phyloP scores from a whole-genome alignment of 2,113 vertebrate species.

The Plecturocebus donacophilus region DNA sequence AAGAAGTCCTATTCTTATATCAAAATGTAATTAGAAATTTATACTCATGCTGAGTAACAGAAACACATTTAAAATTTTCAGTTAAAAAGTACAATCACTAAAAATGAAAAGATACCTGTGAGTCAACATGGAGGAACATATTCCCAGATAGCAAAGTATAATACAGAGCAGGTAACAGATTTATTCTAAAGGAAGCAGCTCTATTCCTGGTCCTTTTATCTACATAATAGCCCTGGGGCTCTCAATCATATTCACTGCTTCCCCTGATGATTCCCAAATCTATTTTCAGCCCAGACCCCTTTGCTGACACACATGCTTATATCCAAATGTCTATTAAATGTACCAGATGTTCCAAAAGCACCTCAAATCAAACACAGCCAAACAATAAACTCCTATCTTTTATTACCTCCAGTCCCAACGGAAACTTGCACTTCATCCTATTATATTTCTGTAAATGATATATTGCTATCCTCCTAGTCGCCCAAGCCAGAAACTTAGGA shows the following conservation, averaged over 20 bases:
- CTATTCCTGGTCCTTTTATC: background rate
- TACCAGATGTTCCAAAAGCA: background rate
- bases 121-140: background rate
- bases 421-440: background rate
- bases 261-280: background rate
- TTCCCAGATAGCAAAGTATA: background rate
- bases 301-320: background rate
- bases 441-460: background rate
- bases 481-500: background rate
- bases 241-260: background rate
- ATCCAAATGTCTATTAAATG: background rate
- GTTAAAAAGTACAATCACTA: conserved; percentile 10
- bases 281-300: background rate
- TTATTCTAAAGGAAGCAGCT: background rate
- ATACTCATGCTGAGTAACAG: background rate
- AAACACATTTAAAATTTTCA: conserved; percentile 11
- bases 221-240: background rate
- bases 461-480: background rate
- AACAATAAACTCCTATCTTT: background rate
- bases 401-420: background rate
- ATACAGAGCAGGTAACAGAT: background rate
- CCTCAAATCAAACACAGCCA: background rate
- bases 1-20: conserved; percentile 30
- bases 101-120: background rate
- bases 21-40: conserved; percentile 30